phyloP scores from a whole-genome alignment of 2,888 invertebrate genomes.

The Leptopterna dolabrata region DNA sequence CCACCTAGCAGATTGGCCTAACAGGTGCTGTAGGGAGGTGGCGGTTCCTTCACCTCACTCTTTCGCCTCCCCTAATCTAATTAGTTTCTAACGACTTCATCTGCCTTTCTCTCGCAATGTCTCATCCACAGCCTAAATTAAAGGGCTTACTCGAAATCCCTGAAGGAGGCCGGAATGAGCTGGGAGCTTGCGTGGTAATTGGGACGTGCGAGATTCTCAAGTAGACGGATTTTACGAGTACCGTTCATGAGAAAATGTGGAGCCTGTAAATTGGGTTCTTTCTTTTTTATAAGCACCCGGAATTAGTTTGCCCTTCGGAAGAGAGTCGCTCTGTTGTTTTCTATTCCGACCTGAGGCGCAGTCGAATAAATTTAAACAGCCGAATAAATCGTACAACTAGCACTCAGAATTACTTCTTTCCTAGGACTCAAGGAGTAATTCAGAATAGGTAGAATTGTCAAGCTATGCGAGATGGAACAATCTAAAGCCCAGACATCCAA shows the following conservation, averaged over 20 bases:
- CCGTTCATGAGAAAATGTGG: neutral
- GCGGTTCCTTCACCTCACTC: conserved; percentile 4
- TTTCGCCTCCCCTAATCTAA: conserved; percentile 30
- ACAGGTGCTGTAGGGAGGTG: conserved; percentile 13
- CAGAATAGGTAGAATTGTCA: too few species aligned
- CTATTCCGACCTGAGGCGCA: too few species aligned
- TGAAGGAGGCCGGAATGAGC: neutral
- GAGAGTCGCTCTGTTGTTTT: too few species aligned
- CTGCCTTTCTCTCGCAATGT: conserved; percentile 21
- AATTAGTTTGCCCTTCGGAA: too few species aligned
- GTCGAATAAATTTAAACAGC: too few species aligned
- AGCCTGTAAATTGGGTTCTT: too few species aligned
- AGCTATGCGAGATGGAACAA: too few species aligned
- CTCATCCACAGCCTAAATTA: conserved; percentile 21
- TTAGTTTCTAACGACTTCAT: conserved; percentile 42
- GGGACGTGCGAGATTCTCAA: neutral
- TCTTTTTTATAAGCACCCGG: too few species aligned
- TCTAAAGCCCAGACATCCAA: too few species aligned
- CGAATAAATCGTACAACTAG: too few species aligned
- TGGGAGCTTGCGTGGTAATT: neutral
- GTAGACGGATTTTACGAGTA: neutral
- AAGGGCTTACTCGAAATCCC: neutral
- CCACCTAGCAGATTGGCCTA: conserved; percentile 10
- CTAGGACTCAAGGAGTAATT: too few species aligned
- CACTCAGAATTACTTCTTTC: too few species aligned